These are phyloP conservation scores for Eutrigla gurnardus DNA, from an alignment of 2,797 vertebrate species.

Conservation along the genomic window DNA sequence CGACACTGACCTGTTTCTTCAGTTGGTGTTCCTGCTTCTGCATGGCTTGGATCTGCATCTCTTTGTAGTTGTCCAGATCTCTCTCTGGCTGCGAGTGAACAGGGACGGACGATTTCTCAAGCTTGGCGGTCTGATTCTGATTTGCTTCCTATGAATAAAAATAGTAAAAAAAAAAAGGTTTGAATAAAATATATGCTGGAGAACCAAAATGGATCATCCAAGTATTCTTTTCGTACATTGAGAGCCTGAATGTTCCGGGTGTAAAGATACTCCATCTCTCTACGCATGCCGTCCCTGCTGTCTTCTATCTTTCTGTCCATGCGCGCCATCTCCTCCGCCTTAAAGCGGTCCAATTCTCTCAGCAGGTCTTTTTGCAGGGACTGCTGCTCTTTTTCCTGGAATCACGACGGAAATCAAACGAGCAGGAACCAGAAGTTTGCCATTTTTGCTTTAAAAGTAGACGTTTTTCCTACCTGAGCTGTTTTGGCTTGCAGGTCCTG, in stretches of 20 bases:
- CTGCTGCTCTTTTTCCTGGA: conserved; percentile 90
- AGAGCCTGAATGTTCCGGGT: conserved; percentile 84
- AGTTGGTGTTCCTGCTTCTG: conserved; percentile 86
- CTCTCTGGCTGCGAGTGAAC: conserved; percentile 77
- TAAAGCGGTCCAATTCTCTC: conserved; percentile 90
- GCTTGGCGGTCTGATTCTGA: conserved; percentile 61
- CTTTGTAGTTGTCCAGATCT: conserved; percentile 75
- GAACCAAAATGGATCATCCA: not conserved
- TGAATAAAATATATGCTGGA: not conserved
- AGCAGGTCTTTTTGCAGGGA: conserved; percentile 88
- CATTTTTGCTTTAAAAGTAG: no score
- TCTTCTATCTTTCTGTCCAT: conserved; percentile 90
- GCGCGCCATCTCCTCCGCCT: conserved; percentile 90
- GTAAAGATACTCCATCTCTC: conserved; percentile 90
- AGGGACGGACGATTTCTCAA: conserved; percentile 55
- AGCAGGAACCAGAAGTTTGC: no score
- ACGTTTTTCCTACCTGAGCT: conserved; percentile 83
- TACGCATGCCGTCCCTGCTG: conserved; percentile 90
- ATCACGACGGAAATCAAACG: not conserved
- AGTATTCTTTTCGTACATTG: conserved; percentile 45
- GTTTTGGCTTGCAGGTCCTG: conserved; percentile 81
- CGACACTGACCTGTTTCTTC: conserved; percentile 87
- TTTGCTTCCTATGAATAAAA: conserved; percentile 60
- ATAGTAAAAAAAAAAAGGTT: not conserved
- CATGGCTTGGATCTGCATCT: conserved; percentile 81